Evolutionary conservation across 2,797 vertebrate genomes (phyloP), one percentile per base, ranked within the genome.

Genomic region (Typhlichthys subterraneus): DNA sequence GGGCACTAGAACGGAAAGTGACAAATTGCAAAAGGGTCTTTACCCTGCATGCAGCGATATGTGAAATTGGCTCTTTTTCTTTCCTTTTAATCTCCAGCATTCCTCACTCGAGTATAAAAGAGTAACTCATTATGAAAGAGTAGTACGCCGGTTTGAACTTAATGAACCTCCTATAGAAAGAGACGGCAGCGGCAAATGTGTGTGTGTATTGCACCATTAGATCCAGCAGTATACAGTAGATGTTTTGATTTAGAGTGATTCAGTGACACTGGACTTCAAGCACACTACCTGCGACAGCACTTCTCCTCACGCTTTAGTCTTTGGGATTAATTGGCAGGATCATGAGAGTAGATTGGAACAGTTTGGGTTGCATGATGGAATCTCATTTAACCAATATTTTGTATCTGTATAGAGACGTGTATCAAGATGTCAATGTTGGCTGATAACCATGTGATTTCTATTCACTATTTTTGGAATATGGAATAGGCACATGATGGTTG

Each of bases 391-490:
- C 77, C 70, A 80, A 74, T 73, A 79, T 86, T 90, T 87, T 86
- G 10, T 88, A 90, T 79, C 79, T 78, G 75, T 84, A 85, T 87
- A 88, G 69, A 76, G 74, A 90, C 61, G 79, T 89, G 80, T 87
- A 85, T 87, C 77, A 88, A 85, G 90, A 92, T 92, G 89, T 92
- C 90, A 91, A 69, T 87, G 88, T 89, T 69, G 80, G 89, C 84
- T 84, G 80, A 87, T 82, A 59, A 87, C 77, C 68, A 78, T 88
- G 89, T 87, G 79, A 87, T 92, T 92, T 91, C 80, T 91, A 93
- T 87, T 85, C 85, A 88, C 85, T 92, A 92, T 93, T 93, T 93
- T 92, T 93, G 90, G 86, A 84, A 79, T 85, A 84, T 82, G 83
- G 76, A 80, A 87, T 85, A 88, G 76, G 88, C 80, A 87, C 70